phyloP scores from a whole-genome alignment of 2,113 vertebrate genomes.

The Lampris incognitus region DNA sequence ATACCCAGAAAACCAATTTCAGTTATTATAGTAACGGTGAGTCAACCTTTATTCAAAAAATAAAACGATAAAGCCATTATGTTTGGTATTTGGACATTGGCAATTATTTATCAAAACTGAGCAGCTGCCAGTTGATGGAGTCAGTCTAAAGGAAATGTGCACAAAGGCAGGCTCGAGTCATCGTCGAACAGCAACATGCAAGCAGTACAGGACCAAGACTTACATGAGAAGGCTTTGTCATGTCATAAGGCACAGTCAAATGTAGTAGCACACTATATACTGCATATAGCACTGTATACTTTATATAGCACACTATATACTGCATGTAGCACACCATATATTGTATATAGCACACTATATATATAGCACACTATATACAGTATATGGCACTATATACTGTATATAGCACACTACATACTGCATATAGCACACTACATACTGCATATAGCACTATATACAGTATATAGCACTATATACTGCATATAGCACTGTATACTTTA shows the following conservation, averaged over 20 bases:
- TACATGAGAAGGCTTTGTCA: constrained; percentile 4
- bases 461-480: too few relatives aligned
- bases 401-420: too few relatives aligned
- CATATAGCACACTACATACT: too few relatives aligned
- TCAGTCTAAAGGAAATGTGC: not conserved
- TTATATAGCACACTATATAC: not conserved
- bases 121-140: constrained; percentile 1
- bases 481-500: not conserved
- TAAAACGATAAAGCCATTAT: constrained; percentile 31
- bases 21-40: not conserved
- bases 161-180: not conserved
- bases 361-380: too few relatives aligned
- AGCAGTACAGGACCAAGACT: constrained; percentile 31
- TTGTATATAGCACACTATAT: too few relatives aligned
- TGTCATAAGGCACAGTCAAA: constrained; percentile 48
- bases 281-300: constrained; percentile 4
- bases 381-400: too few relatives aligned
- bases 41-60: constrained; percentile 64
- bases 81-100: constrained; percentile 49
- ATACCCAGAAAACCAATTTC: not conserved
- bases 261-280: constrained; percentile 5
- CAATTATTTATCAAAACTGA: constrained; percentile 20
- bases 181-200: constrained; percentile 37
- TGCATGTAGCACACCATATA: not conserved
- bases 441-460: too few relatives aligned